Percentiles rank a stretch among this genome's conserved stretches.
Evolutionary conservation across 2,888 invertebrate species (phyloP).

Genomic region (Ophion obscuratus): DNA sequence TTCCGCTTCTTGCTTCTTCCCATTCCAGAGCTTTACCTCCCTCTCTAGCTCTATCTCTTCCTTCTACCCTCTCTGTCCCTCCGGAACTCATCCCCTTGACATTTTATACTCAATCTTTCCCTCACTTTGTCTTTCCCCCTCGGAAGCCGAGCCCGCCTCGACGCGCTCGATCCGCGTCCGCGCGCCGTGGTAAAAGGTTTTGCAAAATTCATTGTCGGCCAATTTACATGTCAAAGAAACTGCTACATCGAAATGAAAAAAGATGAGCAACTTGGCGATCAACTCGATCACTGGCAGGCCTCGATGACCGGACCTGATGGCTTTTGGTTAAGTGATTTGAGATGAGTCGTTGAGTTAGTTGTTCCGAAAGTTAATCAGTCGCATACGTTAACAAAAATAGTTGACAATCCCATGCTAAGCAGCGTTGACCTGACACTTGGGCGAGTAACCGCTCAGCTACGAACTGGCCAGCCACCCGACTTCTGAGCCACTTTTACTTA

Average conservation of each 20-base stretch:
- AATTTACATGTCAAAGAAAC: conserved; percentile 82
- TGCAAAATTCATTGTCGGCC: conserved; percentile 83
- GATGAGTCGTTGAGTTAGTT: neutral
- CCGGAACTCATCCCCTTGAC: conserved; percentile 58
- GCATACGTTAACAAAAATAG: neutral
- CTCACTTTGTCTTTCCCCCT: conserved; percentile 19
- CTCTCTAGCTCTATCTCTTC: conserved; percentile 68
- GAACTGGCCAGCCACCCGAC: no score
- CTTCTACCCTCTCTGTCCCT: conserved; percentile 61
- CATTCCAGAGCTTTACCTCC: conserved; percentile 70
- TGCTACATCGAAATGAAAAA: conserved; percentile 11
- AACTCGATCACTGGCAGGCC: neutral
- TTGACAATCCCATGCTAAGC: no score
- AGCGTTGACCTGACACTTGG: no score
- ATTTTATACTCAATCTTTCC: conserved; percentile 65
- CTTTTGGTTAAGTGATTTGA: neutral
- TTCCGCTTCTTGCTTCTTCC: conserved; percentile 73
- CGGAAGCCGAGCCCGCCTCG: conserved; percentile 59
- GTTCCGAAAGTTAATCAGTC: neutral
- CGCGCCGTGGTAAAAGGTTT: conserved; percentile 82
- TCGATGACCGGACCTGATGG: conserved; percentile 18
- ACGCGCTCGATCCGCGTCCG: conserved; percentile 70
- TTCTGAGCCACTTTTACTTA: no score
- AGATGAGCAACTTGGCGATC: neutral
- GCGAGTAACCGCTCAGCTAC: no score